phyloP scores from a whole-genome alignment of 2,797 vertebrate genomes.

The Leucoraja ocellata region DNA sequence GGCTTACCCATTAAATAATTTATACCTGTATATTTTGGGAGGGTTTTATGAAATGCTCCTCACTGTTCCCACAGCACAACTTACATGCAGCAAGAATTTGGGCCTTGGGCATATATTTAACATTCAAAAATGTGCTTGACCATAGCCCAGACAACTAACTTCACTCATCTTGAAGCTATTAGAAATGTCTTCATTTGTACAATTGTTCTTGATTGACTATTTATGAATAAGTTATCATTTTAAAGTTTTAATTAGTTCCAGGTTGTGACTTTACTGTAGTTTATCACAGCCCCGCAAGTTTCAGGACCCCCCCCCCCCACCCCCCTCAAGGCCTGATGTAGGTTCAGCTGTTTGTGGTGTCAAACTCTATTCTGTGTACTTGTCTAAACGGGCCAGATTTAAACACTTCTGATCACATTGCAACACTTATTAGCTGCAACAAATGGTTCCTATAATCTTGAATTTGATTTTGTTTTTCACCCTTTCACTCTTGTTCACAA shows the following conservation, averaged over 20 bases:
- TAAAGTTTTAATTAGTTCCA: neutral
- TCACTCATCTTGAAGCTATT: neutral
- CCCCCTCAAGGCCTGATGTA: too few relatives aligned
- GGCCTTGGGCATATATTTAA: too few relatives aligned
- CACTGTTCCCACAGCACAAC: neutral
- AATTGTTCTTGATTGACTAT: neutral
- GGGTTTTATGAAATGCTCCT: too few relatives aligned
- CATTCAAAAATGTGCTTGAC: neutral
- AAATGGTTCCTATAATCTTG: neutral
- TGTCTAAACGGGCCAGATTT: neutral
- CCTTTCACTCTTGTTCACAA: neutral
- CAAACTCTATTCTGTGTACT: neutral
- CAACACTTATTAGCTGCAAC: neutral
- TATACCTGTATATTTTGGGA: neutral
- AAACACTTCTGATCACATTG: neutral
- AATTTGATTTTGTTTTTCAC: neutral
- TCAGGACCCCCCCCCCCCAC: neutral
- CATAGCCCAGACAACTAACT: neutral
- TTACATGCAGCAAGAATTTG: neutral
- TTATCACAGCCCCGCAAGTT: neutral
- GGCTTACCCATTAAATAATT: neutral
- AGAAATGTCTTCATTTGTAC: neutral
- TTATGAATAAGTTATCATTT: neutral
- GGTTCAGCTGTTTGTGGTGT: neutral
- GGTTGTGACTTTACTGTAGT: neutral